phyloP scores from a whole-genome alignment of 2,888 invertebrate species.

The Crocallis elinguaria region DNA sequence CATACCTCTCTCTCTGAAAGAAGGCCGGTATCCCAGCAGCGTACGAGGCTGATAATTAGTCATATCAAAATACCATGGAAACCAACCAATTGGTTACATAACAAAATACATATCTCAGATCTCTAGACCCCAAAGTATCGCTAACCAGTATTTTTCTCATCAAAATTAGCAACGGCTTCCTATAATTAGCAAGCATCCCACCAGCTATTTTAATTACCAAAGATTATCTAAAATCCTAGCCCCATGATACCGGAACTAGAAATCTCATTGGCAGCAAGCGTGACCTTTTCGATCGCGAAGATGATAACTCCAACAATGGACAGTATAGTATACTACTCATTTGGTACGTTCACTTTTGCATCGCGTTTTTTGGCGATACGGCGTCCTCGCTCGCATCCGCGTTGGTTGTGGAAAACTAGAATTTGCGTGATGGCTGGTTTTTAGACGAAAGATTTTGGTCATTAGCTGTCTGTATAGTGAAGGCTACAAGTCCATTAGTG shows the following conservation, averaged over 20 bases:
- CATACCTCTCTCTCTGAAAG: too few relatives aligned
- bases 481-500: conserved; percentile 1
- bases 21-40: too few relatives aligned
- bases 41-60: too few relatives aligned
- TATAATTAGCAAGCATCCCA: conserved; percentile 21
- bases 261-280: conserved; percentile 45
- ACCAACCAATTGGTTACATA: too few relatives aligned
- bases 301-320: conserved; percentile 54
- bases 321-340: conserved; percentile 33
- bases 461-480: conserved; percentile 6
- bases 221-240: conserved; percentile 12
- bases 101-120: too few relatives aligned
- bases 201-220: conserved; percentile 21
- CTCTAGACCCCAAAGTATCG: too few relatives aligned
- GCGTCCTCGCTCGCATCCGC: conserved; percentile 62
- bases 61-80: too few relatives aligned
- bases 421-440: conserved; percentile 26
- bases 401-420: conserved; percentile 34
- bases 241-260: conserved; percentile 43
- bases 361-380: conserved; percentile 15
- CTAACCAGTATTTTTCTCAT: conserved; percentile 17
- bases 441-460: conserved; percentile 17
- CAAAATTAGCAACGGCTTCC: conserved; percentile 18
- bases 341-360: conserved; percentile 58
- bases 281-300: conserved; percentile 50